Base-by-base conservation (phyloP, 35 echinoderm and acorn worm species). In the Ophiothrix spiculata region DNA sequence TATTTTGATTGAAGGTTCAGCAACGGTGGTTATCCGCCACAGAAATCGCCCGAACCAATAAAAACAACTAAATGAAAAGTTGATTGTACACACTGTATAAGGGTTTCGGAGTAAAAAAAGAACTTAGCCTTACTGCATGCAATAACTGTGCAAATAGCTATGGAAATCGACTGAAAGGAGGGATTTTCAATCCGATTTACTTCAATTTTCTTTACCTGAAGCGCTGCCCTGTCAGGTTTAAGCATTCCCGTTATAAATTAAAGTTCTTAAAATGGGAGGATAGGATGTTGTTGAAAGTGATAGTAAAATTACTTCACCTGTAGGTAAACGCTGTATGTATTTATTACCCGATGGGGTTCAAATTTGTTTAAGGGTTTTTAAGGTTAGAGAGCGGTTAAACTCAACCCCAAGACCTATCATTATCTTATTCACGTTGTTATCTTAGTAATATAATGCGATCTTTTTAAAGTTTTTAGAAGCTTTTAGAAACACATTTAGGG, bases 11-110 rank as follows among this genome's bases (percentile, higher is more conserved):
- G 81, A 84, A 84, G 81, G n/a, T 29, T 10, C n/a, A 60, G 34
- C 54, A 64, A 64, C 34, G 81, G 81, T 64, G 81, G 35, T 84
- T 84, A 60, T 84, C 63, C 54, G 81, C 35, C 32, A 60, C 54
- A 60, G 35, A 42, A 16, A 60, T 37, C 21, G 81, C 45, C 45
- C 40, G 36, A 84, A 32, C 81, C 15, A 33, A 64, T 54, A 15
- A 60, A 84, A 84, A 84, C 54, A 54, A 84, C 54, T 21, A 32
- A 34, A 14, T 31, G 35, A 84, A 60, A 84, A 84, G 31, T 33
- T 31, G 16, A 21, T 25, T 35, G 36, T 84, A 34, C 32, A 31
- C 19, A 54, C 54, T n/a, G 81, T 37, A 84, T 33, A 60, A 37
- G 69, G 81, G 46, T 35, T 46, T 38, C 16, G 80, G 54, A 39